These are phyloP conservation scores for Crocuta crocuta DNA, from an alignment of 2,113 vertebrate species.

Conservation along the genomic window DNA sequence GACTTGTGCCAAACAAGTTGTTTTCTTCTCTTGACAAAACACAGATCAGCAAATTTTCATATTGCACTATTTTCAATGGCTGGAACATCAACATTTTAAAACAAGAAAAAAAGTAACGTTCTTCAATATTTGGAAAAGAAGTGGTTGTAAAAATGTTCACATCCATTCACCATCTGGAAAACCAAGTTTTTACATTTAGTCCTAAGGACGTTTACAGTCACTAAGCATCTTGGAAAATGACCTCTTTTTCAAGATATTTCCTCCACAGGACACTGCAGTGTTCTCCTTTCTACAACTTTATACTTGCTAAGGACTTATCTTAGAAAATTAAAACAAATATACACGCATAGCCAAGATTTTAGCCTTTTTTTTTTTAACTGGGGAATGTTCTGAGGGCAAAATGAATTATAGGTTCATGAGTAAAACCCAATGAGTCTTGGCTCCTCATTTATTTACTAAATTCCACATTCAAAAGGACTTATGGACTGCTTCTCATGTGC, in stretches of 20 bases:
- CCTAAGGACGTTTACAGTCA: not conserved
- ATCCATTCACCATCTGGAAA: slow-evolving; percentile 66
- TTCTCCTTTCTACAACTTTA: slow-evolving; percentile 11
- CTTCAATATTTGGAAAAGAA: slow-evolving; percentile 64
- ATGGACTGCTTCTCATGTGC: not conserved
- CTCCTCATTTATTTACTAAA: not conserved
- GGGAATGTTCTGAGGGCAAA: slow-evolving; percentile 46
- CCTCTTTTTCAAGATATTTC: slow-evolving; percentile 49
- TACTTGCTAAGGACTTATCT: slow-evolving; percentile 27
- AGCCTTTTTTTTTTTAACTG: not conserved
- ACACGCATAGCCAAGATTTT: not conserved
- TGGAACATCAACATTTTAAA: slow-evolving; percentile 66
- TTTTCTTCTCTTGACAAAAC: slow-evolving; percentile 72
- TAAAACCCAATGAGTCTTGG: slow-evolving; percentile 14
- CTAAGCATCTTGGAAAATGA: slow-evolving; percentile 16
- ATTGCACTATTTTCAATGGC: slow-evolving; percentile 62
- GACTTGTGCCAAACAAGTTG: slow-evolving; percentile 55
- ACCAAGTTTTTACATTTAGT: slow-evolving; percentile 6
- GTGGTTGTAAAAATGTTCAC: slow-evolving; percentile 60
- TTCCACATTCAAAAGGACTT: not conserved
- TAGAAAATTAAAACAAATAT: slow-evolving; percentile 44
- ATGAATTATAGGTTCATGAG: slow-evolving; percentile 31
- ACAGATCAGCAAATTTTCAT: slow-evolving; percentile 69
- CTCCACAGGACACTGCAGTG: not conserved
- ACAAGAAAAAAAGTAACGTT: slow-evolving; percentile 62